These are phyloP conservation scores for Strix occidentalis DNA, from an alignment of 2,797 vertebrate genomes.

Conservation along the genomic window DNA sequence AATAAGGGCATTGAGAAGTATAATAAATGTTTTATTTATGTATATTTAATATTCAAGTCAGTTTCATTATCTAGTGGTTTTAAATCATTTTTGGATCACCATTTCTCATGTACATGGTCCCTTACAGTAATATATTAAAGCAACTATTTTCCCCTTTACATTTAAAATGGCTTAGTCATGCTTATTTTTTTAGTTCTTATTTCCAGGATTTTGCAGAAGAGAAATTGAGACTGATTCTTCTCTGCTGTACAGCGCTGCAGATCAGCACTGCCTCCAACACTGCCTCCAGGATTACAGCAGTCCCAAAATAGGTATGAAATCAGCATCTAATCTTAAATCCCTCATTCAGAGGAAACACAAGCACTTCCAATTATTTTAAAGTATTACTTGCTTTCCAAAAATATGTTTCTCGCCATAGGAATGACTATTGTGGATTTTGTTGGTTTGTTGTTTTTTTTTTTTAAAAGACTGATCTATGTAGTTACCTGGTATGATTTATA, in stretches of 20 bases:
- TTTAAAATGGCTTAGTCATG: conserved; percentile 71
- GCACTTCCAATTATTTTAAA: conserved; percentile 64
- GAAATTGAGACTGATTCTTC: background rate
- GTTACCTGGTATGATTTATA: conserved; percentile 46
- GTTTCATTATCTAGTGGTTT: conserved; percentile 73
- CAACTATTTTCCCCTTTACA: conserved; percentile 54
- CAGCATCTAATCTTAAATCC: conserved; percentile 47
- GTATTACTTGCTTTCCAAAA: conserved; percentile 55
- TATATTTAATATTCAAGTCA: conserved; percentile 73
- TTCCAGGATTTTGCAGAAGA: conserved; percentile 46
- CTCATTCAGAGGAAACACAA: conserved; percentile 58
- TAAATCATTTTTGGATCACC: conserved; percentile 65
- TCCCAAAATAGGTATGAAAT: conserved; percentile 50
- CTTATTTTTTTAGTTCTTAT: conserved; percentile 30
- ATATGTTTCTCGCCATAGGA: conserved; percentile 56
- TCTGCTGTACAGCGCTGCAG: background rate
- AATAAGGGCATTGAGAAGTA: conserved; percentile 57
- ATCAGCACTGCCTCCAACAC: background rate
- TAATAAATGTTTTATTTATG: conserved; percentile 76
- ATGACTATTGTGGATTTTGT: conserved; percentile 25
- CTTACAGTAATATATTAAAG: conserved; percentile 43
- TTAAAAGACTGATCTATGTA: conserved; percentile 21
- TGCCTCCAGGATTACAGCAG: conserved; percentile 22
- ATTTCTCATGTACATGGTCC: conserved; percentile 22
- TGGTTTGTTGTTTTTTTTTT: background rate